phyloP scores from a whole-genome alignment of 2,888 invertebrate species.

The Amiota mariae region DNA sequence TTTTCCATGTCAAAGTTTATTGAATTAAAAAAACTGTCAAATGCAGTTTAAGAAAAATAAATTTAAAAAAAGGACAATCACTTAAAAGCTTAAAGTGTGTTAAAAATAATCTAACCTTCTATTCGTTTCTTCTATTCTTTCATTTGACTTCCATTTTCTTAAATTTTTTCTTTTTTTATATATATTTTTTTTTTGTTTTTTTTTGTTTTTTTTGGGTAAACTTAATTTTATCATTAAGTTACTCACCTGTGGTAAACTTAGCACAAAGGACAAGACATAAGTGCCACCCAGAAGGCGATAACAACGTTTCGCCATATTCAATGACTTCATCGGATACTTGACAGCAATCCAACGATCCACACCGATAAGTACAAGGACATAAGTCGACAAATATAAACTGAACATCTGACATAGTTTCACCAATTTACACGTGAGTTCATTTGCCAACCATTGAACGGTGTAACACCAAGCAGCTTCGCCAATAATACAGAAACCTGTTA shows the following conservation, averaged over 20 bases:
- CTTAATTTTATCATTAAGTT: not conserved
- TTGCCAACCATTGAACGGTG: constrained; percentile 87
- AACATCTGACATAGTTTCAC: constrained; percentile 89
- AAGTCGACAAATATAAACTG: constrained; percentile 87
- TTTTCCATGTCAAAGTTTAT: too few relatives aligned
- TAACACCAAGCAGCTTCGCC: constrained; percentile 88
- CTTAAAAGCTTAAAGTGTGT: not conserved
- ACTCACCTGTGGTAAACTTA: constrained; percentile 88
- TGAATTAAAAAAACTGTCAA: too few relatives aligned
- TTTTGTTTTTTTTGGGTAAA: too few relatives aligned
- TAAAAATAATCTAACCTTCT: too few relatives aligned
- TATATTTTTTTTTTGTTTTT: too few relatives aligned
- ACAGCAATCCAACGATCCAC: constrained; percentile 88
- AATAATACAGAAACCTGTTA: constrained; percentile 86
- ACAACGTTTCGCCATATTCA: constrained; percentile 81
- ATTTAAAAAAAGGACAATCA: not conserved
- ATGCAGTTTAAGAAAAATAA: not conserved
- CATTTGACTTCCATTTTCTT: too few relatives aligned
- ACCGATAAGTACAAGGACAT: constrained; percentile 86
- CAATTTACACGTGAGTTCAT: constrained; percentile 84
- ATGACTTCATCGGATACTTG: constrained; percentile 84
- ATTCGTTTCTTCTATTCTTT: too few relatives aligned
- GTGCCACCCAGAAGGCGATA: constrained; percentile 80
- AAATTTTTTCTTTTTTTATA: too few relatives aligned
- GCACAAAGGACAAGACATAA: constrained; percentile 83